A percentile compares a stretch with the other conserved stretches of the same genome.
Conservation (phyloP, 2,113 vertebrate genomes). For the Zosterops hypoxanthus region DNA sequence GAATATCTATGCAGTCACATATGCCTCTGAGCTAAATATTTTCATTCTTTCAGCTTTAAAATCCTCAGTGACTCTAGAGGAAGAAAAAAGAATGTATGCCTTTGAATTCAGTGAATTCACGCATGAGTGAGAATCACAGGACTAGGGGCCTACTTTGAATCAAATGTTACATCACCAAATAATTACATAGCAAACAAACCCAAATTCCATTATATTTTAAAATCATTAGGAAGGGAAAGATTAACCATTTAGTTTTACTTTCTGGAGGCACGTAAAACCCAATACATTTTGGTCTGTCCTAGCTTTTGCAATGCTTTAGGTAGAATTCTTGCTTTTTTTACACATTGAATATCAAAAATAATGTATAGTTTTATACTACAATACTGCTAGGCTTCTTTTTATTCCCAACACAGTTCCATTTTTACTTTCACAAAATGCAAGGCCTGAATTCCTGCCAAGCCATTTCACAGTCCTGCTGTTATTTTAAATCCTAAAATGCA, state of each 20-base stretch:
- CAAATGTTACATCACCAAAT: background rate
- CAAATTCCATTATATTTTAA: background rate
- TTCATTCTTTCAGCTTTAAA: constrained; percentile 19
- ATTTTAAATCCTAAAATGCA: constrained; percentile 17
- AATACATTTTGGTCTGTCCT: background rate
- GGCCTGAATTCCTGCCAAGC: constrained; percentile 2
- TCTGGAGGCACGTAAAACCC: background rate
- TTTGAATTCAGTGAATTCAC: background rate
- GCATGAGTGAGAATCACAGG: background rate
- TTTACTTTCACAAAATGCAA: background rate
- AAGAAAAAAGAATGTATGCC: background rate
- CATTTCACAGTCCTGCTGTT: background rate
- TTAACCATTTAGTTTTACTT: background rate
- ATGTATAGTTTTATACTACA: background rate
- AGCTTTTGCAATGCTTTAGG: background rate
- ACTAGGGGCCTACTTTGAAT: background rate
- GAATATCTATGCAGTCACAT: background rate
- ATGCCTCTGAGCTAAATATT: constrained; percentile 37
- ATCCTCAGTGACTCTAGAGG: background rate
- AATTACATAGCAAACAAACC: background rate
- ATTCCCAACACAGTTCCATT: background rate
- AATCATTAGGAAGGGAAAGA: background rate
- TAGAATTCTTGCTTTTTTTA: background rate
- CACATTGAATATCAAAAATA: background rate
- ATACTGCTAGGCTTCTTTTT: background rate